Base-by-base conservation (phyloP, 1,140 invertebrate species). In the Drosophila parabipectinata region DNA sequence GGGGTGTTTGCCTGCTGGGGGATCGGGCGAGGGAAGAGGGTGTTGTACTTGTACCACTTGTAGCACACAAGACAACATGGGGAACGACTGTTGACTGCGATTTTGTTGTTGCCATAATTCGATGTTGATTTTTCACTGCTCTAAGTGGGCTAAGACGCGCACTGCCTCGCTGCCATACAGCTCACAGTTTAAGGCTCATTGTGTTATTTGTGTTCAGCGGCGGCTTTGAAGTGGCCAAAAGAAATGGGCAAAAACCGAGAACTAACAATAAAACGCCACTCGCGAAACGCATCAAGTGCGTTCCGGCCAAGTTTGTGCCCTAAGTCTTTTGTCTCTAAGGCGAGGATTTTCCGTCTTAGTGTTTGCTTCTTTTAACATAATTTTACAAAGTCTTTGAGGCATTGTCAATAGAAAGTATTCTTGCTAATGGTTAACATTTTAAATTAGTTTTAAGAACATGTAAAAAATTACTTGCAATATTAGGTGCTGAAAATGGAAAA, bases 91-190 rank as follows among this genome's bases (percentile, higher is more conserved):
- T 61, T 62, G 60, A 32, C 66, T 39, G 32, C 41, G 67, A 66
- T 80, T 74, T 84, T 73, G 77, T 85, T 85, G 81, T 85, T 74
- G 83, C 82, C 82, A 85, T 85, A 85, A 88, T 78, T 78, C 77
- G 77, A 85, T 85, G 82, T 82, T 85, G 82, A 85, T 85, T 85
- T 88, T 85, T 75, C 69, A 75, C 67, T 76, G 78, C 64, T 82
- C 74, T 69, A 85, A 85, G 82, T 85, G 82, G 82, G 82, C 83
- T 85, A 87, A 81, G 54, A 54, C 64, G 66, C 55, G 28, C 50
- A 39, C 52, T 39, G 30, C 37, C 32, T 48, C 34, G 57, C 47
- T 59, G n/a, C 28, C 28, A 48, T 12, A n/a, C 10, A 37, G 45
- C 58, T 41, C 12, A 8, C 37, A 41, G 52, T 24, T 59, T 10